Base-by-base conservation (phyloP, 2,797 vertebrate genomes). In the Saxicola maurus region DNA sequence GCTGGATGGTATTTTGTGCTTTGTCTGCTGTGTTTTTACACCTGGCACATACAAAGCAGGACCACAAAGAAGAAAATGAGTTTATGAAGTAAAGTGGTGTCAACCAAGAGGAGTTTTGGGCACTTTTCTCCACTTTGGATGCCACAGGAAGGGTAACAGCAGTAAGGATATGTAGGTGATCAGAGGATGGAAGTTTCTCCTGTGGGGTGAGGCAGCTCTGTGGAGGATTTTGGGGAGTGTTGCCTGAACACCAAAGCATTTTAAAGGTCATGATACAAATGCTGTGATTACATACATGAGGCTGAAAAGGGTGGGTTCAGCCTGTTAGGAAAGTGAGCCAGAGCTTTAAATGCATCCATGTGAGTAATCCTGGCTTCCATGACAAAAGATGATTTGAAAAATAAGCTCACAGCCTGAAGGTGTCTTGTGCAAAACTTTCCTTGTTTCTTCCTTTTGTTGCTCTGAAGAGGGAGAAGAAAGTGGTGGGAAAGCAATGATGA, bases 401-500 rank as follows among this genome's bases (percentile, higher is more conserved):
- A 91, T 56, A 86, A 89, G 84, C 73, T 91, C 82, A 75, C 48
- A 94, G 92, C 87, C 91, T 33, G 68, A 92, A 92, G 87, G 77
- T 91, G 73, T 92, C 87, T 93, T 91, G 56, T 89, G 86, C 77
- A 85, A 86, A 86, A 82, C 84, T 94, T 93, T 84, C 86, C 86
- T 89, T 89, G 24, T 73, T 93, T 82, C 87, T 91, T 80, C 68
- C 71, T 94, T 92, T 96, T 95, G 88, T 94, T 87, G 31, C 45
- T 69, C 81, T 86, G 71, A 91, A 94, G 75, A 87, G 59, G 57
- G 62, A 81, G 82, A 92, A 53, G 90, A 95, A 91, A 91, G 84
- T 90, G 90, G 76, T 92, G 66, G 86, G 93, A 94, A 91, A 95
- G 86, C 84, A 77, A 84, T 64, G 92, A 95, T 77, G 95, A 82